These are phyloP conservation scores for Anser brachyrhynchus DNA, from an alignment of 2,113 vertebrate genomes.

Conservation along the genomic window DNA sequence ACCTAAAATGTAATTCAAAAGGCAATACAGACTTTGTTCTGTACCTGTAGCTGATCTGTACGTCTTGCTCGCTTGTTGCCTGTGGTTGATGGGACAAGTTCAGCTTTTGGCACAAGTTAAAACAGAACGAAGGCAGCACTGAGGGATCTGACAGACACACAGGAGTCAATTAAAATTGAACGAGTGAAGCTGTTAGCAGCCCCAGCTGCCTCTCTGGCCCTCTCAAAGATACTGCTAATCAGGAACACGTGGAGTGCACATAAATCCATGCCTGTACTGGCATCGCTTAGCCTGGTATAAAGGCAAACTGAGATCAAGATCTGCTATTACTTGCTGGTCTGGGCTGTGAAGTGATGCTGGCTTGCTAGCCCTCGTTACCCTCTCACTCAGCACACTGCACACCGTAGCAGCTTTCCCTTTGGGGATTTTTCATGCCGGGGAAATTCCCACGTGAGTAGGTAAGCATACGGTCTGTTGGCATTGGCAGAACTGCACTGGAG, in stretches of 20 bases:
- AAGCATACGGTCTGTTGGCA: background rate
- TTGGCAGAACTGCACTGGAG: background rate
- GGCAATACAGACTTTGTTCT: background rate
- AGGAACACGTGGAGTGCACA: background rate
- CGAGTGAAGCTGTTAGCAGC: constrained; percentile 39
- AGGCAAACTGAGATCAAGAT: constrained; percentile 33
- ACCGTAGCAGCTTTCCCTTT: rapidly evolving
- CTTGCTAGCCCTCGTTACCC: background rate
- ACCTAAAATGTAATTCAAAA: background rate
- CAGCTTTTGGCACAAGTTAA: constrained; percentile 48
- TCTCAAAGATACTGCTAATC: constrained; percentile 24
- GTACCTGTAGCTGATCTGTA: background rate
- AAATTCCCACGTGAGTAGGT: background rate
- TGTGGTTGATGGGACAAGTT: background rate
- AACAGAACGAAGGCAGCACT: constrained; percentile 4
- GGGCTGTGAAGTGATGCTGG: background rate
- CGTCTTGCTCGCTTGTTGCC: background rate
- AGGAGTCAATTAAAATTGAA: constrained; percentile 63
- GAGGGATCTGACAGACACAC: constrained; percentile 3
- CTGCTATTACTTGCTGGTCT: background rate
- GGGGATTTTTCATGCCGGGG: background rate
- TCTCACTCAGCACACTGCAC: background rate
- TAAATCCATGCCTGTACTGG: constrained; percentile 5
- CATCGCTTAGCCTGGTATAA: background rate
- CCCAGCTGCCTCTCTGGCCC: constrained; percentile 42